Conservation (phyloP, 2,113 vertebrate species). For the Microtus ochrogaster region DNA sequence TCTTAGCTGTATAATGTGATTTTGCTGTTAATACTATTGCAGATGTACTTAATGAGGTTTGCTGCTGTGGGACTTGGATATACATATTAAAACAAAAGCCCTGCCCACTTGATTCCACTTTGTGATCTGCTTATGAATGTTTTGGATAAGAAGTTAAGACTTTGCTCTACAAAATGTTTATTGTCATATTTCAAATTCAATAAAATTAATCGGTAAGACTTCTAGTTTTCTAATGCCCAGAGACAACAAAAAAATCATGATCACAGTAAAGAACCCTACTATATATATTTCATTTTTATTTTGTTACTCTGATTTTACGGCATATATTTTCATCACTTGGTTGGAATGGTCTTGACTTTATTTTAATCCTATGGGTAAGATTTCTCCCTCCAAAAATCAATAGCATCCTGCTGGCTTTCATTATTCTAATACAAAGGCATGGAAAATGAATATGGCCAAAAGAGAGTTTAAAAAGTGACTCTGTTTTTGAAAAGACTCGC, state of each 20-base stretch:
- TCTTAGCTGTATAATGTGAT: not conserved
- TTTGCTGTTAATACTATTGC: not conserved
- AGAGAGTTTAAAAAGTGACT: conserved; percentile 63
- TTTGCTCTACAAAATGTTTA: not conserved
- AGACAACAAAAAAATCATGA: conserved; percentile 50
- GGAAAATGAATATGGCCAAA: conserved; percentile 69
- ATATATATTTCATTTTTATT: conserved; percentile 40
- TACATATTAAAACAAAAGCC: conserved; percentile 7
- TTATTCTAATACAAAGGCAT: conserved; percentile 73
- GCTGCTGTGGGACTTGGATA: conserved; percentile 3
- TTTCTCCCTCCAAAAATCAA: conserved; percentile 69
- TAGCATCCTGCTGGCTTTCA: conserved; percentile 68
- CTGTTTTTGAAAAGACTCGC: conserved; percentile 76
- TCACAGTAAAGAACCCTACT: conserved; percentile 37
- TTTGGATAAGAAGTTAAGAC: conserved; percentile 25
- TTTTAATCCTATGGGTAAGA: conserved; percentile 57
- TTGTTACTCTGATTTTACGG: conserved; percentile 60
- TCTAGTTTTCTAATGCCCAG: not conserved
- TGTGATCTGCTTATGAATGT: conserved; percentile 17
- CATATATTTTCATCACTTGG: conserved; percentile 30
- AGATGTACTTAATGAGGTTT: not conserved
- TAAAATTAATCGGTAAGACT: not conserved
- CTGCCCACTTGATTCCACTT: not conserved
- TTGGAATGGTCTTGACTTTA: conserved; percentile 61
- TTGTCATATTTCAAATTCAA: not conserved